Evolutionary conservation across 1,140 invertebrate species (phyloP).

Genomic region (Drosophila athabasca): DNA sequence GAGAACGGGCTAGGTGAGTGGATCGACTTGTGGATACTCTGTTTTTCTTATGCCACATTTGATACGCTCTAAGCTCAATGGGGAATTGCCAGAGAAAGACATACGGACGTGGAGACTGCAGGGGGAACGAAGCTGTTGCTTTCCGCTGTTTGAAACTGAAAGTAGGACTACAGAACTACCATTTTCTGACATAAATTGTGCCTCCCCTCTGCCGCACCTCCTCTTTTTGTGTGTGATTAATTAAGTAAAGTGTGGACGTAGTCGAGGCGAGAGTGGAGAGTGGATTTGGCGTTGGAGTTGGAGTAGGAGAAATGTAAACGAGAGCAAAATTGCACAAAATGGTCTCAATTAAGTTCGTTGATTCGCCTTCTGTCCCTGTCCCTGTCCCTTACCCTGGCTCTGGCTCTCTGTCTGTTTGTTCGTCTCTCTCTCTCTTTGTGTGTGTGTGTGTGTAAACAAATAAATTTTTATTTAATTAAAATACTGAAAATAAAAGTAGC

Average conservation of each 20-base stretch:
- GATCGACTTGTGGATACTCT: not conserved
- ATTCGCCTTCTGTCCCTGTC: not conserved
- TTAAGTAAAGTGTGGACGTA: constrained; percentile 24
- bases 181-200: no score
- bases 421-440: not conserved
- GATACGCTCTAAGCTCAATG: no score
- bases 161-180: no score
- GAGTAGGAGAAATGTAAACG: constrained; percentile 17
- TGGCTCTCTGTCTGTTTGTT: constrained; percentile 1
- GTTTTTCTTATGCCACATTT: no score
- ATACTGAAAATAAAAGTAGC: constrained; percentile 46
- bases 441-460: constrained; percentile 24
- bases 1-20: not conserved
- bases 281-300: no score
- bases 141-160: no score
- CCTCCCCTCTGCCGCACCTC: no score
- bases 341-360: constrained; percentile 47
- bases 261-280: not conserved
- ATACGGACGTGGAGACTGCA: no score
- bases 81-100: no score
- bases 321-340: constrained; percentile 28
- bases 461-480: constrained; percentile 55
- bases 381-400: no score
- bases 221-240: constrained; percentile 18
- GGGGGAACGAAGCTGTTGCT: no score